Conservation (phyloP, 2,113 vertebrate genomes). For the Motacilla tschutschensis region DNA sequence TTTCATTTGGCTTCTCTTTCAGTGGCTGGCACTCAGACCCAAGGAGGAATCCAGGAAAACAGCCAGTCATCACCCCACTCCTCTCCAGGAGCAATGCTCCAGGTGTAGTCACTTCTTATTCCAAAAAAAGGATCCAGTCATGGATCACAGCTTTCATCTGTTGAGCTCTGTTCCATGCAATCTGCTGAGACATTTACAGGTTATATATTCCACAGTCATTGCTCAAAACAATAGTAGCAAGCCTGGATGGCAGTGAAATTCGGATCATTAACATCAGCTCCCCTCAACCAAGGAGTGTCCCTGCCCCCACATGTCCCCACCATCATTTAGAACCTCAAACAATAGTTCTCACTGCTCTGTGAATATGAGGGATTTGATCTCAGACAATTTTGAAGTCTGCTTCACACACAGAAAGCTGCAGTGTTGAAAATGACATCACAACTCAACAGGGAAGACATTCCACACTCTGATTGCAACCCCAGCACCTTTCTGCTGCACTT, state of each 20-base stretch:
- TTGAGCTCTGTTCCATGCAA: neutral
- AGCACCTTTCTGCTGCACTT: neutral
- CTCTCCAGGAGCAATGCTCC: neutral
- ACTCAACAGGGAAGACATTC: neutral
- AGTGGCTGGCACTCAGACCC: neutral
- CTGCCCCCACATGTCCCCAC: neutral
- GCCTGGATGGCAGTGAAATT: neutral
- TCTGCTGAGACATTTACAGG: neutral
- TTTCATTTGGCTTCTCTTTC: neutral
- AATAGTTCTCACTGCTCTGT: neutral
- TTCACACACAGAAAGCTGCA: neutral
- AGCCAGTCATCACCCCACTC: neutral
- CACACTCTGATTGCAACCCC: neutral
- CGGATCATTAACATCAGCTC: neutral
- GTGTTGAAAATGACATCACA: neutral
- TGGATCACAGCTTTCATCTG: neutral
- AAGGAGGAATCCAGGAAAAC: neutral
- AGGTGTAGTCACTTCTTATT: neutral
- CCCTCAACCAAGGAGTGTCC: neutral
- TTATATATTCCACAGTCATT: neutral
- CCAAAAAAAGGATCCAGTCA: neutral
- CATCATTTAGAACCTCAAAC: neutral
- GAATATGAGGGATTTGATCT: neutral
- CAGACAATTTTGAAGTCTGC: neutral
- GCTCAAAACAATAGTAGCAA: neutral